phyloP scores from a whole-genome alignment of 2,888 invertebrate species.

The Pyrrhosoma nymphula region DNA sequence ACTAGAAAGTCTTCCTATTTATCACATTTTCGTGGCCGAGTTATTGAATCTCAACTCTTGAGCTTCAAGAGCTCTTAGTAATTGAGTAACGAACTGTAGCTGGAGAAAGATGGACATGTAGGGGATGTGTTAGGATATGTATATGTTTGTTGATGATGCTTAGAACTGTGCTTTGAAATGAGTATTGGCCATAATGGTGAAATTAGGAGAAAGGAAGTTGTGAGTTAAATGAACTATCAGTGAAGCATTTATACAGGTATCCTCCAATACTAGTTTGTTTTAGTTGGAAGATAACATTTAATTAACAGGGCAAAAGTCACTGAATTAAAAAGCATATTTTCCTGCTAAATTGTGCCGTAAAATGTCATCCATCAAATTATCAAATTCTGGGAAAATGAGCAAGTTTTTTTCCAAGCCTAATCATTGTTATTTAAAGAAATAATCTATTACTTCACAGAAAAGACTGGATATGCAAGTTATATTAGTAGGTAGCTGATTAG shows the following conservation, averaged over 20 bases:
- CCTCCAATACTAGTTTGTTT: background rate
- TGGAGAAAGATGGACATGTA: constrained; percentile 8
- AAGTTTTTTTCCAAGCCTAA: background rate
- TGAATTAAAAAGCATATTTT: too few species aligned
- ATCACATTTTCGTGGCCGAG: background rate
- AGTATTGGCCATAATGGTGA: background rate
- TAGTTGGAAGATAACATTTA: background rate
- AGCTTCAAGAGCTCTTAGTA: background rate
- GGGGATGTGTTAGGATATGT: background rate
- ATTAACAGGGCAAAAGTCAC: background rate
- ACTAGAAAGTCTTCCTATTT: background rate
- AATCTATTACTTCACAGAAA: background rate
- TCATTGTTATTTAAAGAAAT: background rate
- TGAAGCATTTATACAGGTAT: background rate
- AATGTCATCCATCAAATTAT: too few species aligned
- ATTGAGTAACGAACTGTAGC: constrained; percentile 20
- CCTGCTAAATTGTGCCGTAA: too few species aligned
- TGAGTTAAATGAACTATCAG: background rate
- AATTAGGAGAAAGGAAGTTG: background rate
- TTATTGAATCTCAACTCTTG: constrained; percentile 29
- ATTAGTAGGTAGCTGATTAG: too few species aligned
- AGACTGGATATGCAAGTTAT: too few species aligned
- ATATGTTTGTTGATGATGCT: background rate
- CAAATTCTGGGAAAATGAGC: too few species aligned
- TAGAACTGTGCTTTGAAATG: background rate